Conservation (phyloP, 2,797 vertebrate genomes). For the Macroramphosus scolopax region DNA sequence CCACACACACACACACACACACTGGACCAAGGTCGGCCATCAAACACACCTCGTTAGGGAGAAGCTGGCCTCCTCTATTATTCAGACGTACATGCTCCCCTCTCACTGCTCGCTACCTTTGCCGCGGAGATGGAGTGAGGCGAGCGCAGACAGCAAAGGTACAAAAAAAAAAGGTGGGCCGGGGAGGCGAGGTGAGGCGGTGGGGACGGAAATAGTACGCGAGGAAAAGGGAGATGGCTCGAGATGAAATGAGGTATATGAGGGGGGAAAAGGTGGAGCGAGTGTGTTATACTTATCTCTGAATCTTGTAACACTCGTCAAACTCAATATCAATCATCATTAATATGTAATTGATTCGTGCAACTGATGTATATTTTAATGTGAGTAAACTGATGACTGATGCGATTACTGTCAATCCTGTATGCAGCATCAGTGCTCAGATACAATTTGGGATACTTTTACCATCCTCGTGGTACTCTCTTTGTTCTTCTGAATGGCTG, state of each 20-base stretch:
- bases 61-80: conserved; percentile 65
- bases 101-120: conserved; percentile 30
- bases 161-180: conserved; percentile 37
- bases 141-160: conserved; percentile 37
- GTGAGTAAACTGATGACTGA: conserved; percentile 38
- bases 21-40: conserved; percentile 47
- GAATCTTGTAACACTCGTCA: conserved; percentile 26
- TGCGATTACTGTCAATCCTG: conserved; percentile 47
- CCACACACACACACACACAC: conserved; percentile 24
- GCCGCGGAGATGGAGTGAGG: conserved; percentile 40
- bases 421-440: conserved; percentile 16
- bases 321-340: conserved; percentile 36
- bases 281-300: conserved; percentile 22
- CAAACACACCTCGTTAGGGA: conserved; percentile 67
- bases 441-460: too few species aligned
- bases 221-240: conserved; percentile 29
- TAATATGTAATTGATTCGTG: conserved; percentile 45
- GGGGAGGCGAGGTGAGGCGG: conserved; percentile 35
- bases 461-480: too few species aligned
- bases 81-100: conserved; percentile 58
- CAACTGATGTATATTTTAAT: conserved; percentile 40
- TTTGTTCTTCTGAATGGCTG: too few species aligned
- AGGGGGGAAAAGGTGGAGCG: conserved; percentile 14
- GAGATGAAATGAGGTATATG: conserved; percentile 32
- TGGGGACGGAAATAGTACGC: conserved; percentile 46